phyloP scores from a whole-genome alignment of 1,140 invertebrate species.

The Elysia chlorotica region DNA sequence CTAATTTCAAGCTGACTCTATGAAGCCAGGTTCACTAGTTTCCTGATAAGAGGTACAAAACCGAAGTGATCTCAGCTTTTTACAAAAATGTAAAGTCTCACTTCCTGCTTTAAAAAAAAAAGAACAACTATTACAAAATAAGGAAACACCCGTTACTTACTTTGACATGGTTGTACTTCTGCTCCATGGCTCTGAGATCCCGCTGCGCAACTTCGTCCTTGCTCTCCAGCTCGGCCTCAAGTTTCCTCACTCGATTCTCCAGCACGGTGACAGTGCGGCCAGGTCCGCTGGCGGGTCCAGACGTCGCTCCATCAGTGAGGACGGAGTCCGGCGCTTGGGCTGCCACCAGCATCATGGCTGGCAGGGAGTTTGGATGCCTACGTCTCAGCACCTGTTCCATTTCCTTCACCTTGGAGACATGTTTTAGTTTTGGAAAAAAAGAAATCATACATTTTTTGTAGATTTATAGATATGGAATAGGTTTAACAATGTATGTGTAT shows the following conservation, averaged over 20 bases:
- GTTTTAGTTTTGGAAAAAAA: background rate
- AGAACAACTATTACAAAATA: too few species aligned
- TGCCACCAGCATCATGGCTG: slow-evolving; percentile 57
- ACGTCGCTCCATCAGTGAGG: too few species aligned
- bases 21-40: too few species aligned
- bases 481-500: too few species aligned
- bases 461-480: too few species aligned
- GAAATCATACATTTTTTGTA: background rate
- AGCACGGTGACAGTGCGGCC: slow-evolving; percentile 37
- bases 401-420: slow-evolving; percentile 50
- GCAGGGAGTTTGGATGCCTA: slow-evolving; percentile 58
- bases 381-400: slow-evolving; percentile 56
- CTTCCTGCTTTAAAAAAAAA: too few species aligned
- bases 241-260: slow-evolving; percentile 50
- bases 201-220: slow-evolving; percentile 50
- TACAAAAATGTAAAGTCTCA: too few species aligned
- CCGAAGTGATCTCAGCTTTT: too few species aligned
- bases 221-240: slow-evolving; percentile 52
- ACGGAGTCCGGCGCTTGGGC: slow-evolving; percentile 34
- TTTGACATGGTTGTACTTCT: slow-evolving; percentile 59
- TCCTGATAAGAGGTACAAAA: too few species aligned
- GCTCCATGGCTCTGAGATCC: slow-evolving; percentile 53
- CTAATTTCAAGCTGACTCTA: too few species aligned
- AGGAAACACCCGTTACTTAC: too few species aligned
- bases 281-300: slow-evolving; percentile 9